Conservation (phyloP, 1,140 invertebrate species). For the Mercenaria mercenaria region DNA sequence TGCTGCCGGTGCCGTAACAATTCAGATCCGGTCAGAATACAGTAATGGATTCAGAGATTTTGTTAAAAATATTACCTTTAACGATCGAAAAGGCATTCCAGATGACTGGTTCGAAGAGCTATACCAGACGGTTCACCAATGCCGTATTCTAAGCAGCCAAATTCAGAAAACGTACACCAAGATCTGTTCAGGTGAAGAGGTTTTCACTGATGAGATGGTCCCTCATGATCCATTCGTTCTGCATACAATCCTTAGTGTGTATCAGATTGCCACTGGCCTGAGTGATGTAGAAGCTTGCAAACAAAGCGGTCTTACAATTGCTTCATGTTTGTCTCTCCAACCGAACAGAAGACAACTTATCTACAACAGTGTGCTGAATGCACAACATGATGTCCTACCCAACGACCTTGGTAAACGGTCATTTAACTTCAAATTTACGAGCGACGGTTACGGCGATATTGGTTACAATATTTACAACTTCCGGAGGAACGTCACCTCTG, state of each 20-base stretch:
- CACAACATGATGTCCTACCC: conserved; percentile 80
- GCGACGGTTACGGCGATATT: conserved; percentile 80
- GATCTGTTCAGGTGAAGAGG: conserved; percentile 80
- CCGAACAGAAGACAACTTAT: conserved; percentile 74
- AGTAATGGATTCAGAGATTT: conserved; percentile 86
- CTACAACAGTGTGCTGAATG: conserved; percentile 80
- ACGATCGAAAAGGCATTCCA: conserved; percentile 81
- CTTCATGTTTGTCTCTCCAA: conserved; percentile 77
- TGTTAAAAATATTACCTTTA: conserved; percentile 78
- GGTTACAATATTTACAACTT: conserved; percentile 83
- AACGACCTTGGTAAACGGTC: conserved; percentile 72
- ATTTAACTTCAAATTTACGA: conserved; percentile 82
- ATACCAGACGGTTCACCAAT: conserved; percentile 92
- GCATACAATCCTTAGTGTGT: conserved; percentile 85
- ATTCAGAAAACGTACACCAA: conserved; percentile 71
- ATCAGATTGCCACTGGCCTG: conserved; percentile 85
- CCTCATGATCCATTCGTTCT: conserved; percentile 84
- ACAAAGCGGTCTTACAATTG: conserved; percentile 69
- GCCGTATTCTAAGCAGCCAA: conserved; percentile 83
- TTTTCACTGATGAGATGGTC: conserved; percentile 79
- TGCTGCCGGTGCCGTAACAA: conserved; percentile 92
- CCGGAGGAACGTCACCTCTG: conserved; percentile 63
- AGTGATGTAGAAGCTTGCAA: conserved; percentile 82
- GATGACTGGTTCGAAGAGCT: conserved; percentile 92
- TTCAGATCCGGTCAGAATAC: conserved; percentile 88